phyloP scores from a whole-genome alignment of 2,797 vertebrate species.

The Graptemys geographica region DNA sequence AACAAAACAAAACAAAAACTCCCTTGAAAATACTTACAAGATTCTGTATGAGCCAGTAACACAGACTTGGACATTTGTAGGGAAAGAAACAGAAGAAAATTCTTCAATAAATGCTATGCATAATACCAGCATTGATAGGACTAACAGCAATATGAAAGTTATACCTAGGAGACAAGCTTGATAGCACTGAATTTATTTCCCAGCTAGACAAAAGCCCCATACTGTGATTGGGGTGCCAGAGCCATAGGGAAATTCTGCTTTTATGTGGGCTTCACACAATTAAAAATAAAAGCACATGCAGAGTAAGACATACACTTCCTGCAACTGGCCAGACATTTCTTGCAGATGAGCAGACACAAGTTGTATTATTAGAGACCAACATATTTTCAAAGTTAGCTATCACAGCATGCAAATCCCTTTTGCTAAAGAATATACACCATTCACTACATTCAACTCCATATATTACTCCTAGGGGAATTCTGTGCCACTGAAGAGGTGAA shows the following conservation, averaged over 20 bases:
- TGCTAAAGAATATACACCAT: background rate
- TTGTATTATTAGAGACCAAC: slow-evolving; percentile 19
- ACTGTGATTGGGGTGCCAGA: background rate
- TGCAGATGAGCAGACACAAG: slow-evolving; percentile 46
- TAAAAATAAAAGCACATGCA: slow-evolving; percentile 37
- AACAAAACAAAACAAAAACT: too few relatives aligned
- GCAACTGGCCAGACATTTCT: slow-evolving; percentile 33
- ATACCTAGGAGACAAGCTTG: slow-evolving; percentile 27
- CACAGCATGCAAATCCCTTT: slow-evolving; percentile 7
- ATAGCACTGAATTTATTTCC: slow-evolving; percentile 28
- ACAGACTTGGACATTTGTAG: background rate
- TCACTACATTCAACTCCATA: background rate
- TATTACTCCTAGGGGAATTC: too few relatives aligned
- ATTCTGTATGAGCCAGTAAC: background rate
- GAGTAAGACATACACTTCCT: slow-evolving; percentile 47
- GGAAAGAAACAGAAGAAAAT: background rate
- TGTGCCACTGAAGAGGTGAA: too few relatives aligned
- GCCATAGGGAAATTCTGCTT: slow-evolving; percentile 26
- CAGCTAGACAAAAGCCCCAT: slow-evolving; percentile 37
- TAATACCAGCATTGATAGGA: background rate
- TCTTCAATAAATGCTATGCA: background rate
- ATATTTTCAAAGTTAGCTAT: slow-evolving; percentile 23
- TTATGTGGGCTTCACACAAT: fast-evolving
- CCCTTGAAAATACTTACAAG: background rate
- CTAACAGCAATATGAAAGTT: slow-evolving; percentile 40